Evolutionary conservation across 2,888 invertebrate species (phyloP).

Genomic region (Venusia cambrica): DNA sequence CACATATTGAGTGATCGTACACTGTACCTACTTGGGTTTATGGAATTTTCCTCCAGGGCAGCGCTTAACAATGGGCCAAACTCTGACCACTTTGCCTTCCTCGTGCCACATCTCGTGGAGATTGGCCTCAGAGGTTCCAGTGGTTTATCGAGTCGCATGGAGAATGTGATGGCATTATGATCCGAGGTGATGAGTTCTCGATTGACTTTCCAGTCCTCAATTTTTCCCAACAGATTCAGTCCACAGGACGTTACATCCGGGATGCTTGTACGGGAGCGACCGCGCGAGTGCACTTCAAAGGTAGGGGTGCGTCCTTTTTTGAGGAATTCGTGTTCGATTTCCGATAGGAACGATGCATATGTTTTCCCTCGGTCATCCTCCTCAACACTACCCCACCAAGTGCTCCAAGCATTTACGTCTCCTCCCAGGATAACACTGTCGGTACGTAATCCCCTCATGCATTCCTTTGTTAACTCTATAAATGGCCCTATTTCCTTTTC

Average conservation of each 20-base stretch:
- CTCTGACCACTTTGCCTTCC: constrained; percentile 19
- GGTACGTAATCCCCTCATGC: too few species aligned
- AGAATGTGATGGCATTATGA: constrained; percentile 24
- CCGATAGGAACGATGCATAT: too few species aligned
- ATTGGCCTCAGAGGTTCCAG: too few species aligned
- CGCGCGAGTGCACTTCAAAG: constrained; percentile 15
- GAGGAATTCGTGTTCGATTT: too few species aligned
- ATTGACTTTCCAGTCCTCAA: constrained; percentile 13
- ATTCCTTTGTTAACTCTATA: too few species aligned
- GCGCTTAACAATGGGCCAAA: too few species aligned
- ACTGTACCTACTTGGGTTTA: too few species aligned
- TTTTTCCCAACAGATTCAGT: not conserved
- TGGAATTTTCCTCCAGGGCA: too few species aligned
- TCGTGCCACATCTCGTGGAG: constrained; percentile 18
- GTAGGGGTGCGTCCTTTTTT: constrained; percentile 22
- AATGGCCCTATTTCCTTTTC: too few species aligned
- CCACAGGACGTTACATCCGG: constrained; percentile 27
- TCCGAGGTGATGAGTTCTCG: constrained; percentile 20
- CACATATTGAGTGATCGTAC: too few species aligned
- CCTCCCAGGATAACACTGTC: too few species aligned
- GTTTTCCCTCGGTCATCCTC: constrained; percentile 9
- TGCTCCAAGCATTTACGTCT: not conserved
- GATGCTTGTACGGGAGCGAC: constrained; percentile 6
- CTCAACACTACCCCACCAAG: constrained; percentile 19
- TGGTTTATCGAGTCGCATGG: constrained; percentile 8